Evolutionary conservation across 2,113 vertebrate species (phyloP).

Genomic region (Malaclemys terrapin): DNA sequence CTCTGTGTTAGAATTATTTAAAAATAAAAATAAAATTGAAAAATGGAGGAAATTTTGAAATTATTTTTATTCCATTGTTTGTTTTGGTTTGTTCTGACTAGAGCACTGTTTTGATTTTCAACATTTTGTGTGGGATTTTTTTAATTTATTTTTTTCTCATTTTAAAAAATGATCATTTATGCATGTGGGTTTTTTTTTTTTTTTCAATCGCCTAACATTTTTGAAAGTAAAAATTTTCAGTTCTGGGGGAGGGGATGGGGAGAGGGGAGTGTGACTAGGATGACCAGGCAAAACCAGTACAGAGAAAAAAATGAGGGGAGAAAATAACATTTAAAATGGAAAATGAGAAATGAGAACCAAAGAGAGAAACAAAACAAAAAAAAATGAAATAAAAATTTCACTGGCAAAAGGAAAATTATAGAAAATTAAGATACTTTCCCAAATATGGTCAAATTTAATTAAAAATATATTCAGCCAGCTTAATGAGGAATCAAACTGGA

Average conservation of each 20-base stretch:
- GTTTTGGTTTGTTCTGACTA: neutral
- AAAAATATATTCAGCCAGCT: neutral
- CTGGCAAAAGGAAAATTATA: neutral
- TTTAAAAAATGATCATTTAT: neutral
- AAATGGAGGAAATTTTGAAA: neutral
- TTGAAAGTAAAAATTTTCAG: neutral
- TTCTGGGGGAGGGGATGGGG: accelerated
- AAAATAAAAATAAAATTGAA: neutral
- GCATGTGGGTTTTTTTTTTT: accelerated
- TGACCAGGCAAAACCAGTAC: neutral
- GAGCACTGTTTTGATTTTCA: neutral
- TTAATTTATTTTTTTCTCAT: neutral
- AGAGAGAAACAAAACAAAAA: neutral
- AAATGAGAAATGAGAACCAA: neutral
- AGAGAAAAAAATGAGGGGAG: neutral
- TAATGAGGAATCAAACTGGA: neutral
- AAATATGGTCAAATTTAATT: neutral
- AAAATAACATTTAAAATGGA: neutral
- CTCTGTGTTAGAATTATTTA: neutral
- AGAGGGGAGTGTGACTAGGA: neutral
- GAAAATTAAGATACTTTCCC: neutral
- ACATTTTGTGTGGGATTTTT: neutral
- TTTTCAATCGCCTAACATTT: neutral
- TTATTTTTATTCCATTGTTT: neutral
- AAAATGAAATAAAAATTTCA: neutral